Evolutionary conservation across 2,888 invertebrate genomes (phyloP), one percentile per base, ranked within the genome.

Genomic region (Lasius platythorax): DNA sequence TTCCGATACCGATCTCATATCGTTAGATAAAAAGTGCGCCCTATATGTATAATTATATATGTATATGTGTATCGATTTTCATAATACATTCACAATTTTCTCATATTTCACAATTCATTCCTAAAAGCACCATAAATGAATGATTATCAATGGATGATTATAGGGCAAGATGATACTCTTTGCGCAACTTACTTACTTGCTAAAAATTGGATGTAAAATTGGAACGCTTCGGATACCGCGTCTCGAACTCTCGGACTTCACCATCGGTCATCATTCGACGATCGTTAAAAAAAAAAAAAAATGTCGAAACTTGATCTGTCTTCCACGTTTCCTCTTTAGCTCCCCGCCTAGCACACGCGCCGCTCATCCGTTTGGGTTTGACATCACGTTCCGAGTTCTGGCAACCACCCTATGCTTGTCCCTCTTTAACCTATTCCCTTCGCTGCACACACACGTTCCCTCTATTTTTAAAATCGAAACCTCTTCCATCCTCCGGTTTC

Each of bases 381-480:
- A 70, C 61, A 82, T 81, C 82, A 76, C 87, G 50, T 18, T 81
- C 83, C 88, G 87, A 88, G 83, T 85, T 90, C 67, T 85, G 90
- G 91, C 93, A 93, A 93, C 91, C 92, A 89, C 92, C 85, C 85
- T 72, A 58, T 50, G 28, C 33, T 30, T 81, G 9, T 73, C 46
- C 23, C 50, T 46, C 64, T 84, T 23, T 43, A 53, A 68, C 8
- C 68, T 63, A 46, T 46, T 72, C 23, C 43, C 53, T 70, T 68
- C 70, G 72, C n/a, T 70, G 18, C 43, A 50, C 30, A 68, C n/a
- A 58, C n/a, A 58, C 15, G 4, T 46, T 33, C 23, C 12, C 37
- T 33, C 15, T 75, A 23, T 56, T 33, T 79, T 70, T 70, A 0
- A 43, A 58, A 33, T 72, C 43, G 43, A 33, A 68, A 15, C 46